Percentiles rank a stretch among this genome's conserved stretches.
Conservation (phyloP, 2,888 invertebrate genomes). For the Tillus elongatus region DNA sequence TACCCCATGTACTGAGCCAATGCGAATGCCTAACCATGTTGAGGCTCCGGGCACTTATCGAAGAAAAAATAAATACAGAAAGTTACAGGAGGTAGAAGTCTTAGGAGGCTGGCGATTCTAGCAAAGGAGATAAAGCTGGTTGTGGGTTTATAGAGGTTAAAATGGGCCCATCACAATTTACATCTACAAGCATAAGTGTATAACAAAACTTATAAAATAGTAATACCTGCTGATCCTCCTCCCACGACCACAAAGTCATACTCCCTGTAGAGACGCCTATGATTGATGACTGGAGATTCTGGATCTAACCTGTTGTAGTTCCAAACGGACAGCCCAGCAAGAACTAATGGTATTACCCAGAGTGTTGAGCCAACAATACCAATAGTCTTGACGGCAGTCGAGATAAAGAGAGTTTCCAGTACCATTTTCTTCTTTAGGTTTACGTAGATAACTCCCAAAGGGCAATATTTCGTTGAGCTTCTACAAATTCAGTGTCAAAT, state of each 20-base stretch:
- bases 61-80: too few relatives aligned
- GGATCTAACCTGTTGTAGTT: slow-evolving; percentile 75
- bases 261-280: slow-evolving; percentile 43
- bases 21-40: too few relatives aligned
- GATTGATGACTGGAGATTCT: slow-evolving; percentile 63
- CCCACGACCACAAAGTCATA: slow-evolving; percentile 81
- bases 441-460: not conserved
- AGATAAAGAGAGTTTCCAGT: slow-evolving; percentile 62
- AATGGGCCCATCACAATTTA: too few relatives aligned
- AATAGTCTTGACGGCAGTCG: slow-evolving; percentile 70
- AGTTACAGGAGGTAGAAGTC: too few relatives aligned
- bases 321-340: slow-evolving; percentile 73
- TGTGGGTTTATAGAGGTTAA: too few relatives aligned
- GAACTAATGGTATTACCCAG: slow-evolving; percentile 74
- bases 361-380: slow-evolving; percentile 68
- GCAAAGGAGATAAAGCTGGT: too few relatives aligned
- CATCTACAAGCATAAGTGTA: too few relatives aligned
- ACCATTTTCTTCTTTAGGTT: slow-evolving; percentile 48
- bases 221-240: slow-evolving; percentile 83
- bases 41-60: too few relatives aligned
- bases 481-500: too few relatives aligned
- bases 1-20: too few relatives aligned
- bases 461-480: not conserved
- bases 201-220: too few relatives aligned
- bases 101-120: too few relatives aligned